Percentiles rank a stretch among this genome's conserved stretches.
Evolutionary conservation across 2,888 invertebrate species (phyloP).

Genomic region (Hylaea fasciaria): DNA sequence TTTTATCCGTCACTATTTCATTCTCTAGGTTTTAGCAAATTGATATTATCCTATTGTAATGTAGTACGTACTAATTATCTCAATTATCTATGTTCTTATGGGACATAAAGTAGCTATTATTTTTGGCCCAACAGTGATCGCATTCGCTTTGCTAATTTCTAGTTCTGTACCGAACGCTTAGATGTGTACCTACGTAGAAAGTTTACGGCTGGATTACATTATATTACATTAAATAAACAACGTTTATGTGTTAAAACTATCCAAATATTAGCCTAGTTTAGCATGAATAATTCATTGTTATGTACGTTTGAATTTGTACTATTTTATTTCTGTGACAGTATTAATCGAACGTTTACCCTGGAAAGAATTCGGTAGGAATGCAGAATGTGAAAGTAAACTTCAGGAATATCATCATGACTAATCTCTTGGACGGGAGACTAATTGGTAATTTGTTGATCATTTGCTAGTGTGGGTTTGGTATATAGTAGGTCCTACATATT

Average conservation of each 20-base stretch:
- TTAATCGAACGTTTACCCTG: slow-evolving; percentile 24
- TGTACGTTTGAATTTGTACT: slow-evolving; percentile 14
- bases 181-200: slow-evolving; percentile 15
- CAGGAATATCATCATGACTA: slow-evolving; percentile 9
- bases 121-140: not conserved
- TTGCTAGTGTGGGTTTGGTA: slow-evolving; percentile 2
- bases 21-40: no score
- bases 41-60: no score
- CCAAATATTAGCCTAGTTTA: slow-evolving; percentile 14
- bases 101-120: no score
- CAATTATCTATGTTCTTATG: no score
- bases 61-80: no score
- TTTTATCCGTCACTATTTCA: no score
- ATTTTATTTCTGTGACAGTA: slow-evolving; percentile 20
- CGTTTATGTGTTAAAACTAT: slow-evolving; percentile 36
- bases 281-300: slow-evolving; percentile 10
- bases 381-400: not conserved
- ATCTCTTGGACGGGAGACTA: not conserved
- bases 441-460: slow-evolving; percentile 2
- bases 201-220: slow-evolving; percentile 19
- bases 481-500: no score
- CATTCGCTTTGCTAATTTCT: not conserved
- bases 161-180: slow-evolving; percentile 3
- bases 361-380: slow-evolving; percentile 16
- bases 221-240: slow-evolving; percentile 49